Base-by-base conservation (phyloP, 2,797 vertebrate genomes). In the Dallia pectoralis region DNA sequence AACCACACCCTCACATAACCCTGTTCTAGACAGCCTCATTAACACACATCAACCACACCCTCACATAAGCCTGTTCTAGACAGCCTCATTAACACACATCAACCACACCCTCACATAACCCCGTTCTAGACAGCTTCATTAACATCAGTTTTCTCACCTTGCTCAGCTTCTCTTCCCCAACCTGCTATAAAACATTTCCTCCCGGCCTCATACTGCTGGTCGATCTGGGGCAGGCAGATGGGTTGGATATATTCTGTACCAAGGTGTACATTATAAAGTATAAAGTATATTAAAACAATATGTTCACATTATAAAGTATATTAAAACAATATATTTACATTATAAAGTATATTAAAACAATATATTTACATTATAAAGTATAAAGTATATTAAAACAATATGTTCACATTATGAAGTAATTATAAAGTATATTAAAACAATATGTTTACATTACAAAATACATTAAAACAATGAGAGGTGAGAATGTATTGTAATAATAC, bases 161-260 rank as follows among this genome's bases (percentile, higher is more conserved):
- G 65, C 3, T 91, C 49, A 8, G 0, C 1, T 5, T 86, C 12
- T 0, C 0, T 7, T 16, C 97, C 97, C 97, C 97, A 99, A 8
- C 97, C 97, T 77, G 96, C 91, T 44, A 97, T 95, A 29, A 87
- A 92, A 81, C 96, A 97, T 6, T 76, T 89, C 12, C 33, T 93
- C 86, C 94, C 97, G 63, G 89, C 84, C 69, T 89, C 47, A 79
- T 95, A 86, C 2, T 83, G 69, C 56, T 94, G 89, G 9, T 83
- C 88, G 40, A 84, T 72, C 74, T 91, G 88, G 18, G 96, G 94
- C 59, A 98, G 89, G 84, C 97, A 99, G 74, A 96, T 85, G 0
- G 97, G 95, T 81, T 96, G 94, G 79, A 98, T 89, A 48, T 91
- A 92, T 84, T 93, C 95, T 96, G 84, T 77, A 76, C 80, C n/a